Conservation (phyloP, 2,888 invertebrate species). For the Hemithea aestivaria region DNA sequence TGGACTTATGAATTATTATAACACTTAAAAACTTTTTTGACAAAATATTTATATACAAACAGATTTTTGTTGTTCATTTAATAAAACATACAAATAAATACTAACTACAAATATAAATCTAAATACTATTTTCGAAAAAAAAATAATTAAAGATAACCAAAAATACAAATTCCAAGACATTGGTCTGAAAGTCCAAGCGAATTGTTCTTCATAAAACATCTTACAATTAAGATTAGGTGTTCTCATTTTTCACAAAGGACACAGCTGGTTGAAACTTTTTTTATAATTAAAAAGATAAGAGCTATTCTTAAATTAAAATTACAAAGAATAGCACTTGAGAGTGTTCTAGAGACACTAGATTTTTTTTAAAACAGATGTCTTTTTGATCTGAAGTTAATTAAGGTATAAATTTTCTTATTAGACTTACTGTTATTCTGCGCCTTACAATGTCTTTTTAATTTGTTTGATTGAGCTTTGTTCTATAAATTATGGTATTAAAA, state of each 20-base stretch:
- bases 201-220: background rate
- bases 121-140: too few relatives aligned
- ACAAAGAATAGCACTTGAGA: conserved; percentile 21
- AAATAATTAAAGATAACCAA: too few relatives aligned
- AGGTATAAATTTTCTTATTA: conserved; percentile 10
- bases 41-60: too few relatives aligned
- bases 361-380: conserved; percentile 27
- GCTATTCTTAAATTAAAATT: conserved; percentile 23
- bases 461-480: too few relatives aligned
- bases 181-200: background rate
- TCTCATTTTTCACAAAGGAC: conserved; percentile 17
- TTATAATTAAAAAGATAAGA: conserved; percentile 19
- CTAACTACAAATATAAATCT: too few relatives aligned
- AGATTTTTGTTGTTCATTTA: too few relatives aligned
- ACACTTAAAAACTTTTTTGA: too few relatives aligned
- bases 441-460: too few relatives aligned
- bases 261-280: conserved; percentile 19
- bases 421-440: too few relatives aligned
- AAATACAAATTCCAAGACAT: background rate
- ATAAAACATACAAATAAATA: too few relatives aligned
- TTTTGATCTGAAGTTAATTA: conserved; percentile 18
- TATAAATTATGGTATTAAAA: too few relatives aligned
- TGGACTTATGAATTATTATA: too few relatives aligned
- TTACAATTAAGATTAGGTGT: conserved; percentile 8
- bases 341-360: conserved; percentile 20